Evolutionary conservation across 2,113 vertebrate species (phyloP), one percentile per base, ranked within the genome.

Genomic region (Chroicocephalus ridibundus): DNA sequence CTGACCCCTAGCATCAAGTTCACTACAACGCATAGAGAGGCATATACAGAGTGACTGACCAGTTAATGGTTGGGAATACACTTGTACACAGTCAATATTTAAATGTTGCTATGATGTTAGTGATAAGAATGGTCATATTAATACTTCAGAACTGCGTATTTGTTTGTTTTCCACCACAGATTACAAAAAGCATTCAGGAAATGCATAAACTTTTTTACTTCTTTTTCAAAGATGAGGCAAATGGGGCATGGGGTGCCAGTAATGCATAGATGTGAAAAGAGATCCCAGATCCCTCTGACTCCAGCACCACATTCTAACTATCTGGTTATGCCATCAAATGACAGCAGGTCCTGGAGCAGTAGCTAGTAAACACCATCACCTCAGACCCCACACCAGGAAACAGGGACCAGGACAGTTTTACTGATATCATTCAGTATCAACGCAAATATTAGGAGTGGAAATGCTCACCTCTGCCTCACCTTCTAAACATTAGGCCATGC

Each of bases 341-440:
- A 77, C 34, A 69, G 27, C 26, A 77, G 7, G 5, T 76, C 44
- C 44, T 36, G 29, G 9, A 83, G 18, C 9, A 75, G 54, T 29
- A 46, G 42, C 60, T 36, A 61, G 31, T 42, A 61, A 38, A 57
- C 19, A 34, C 8, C 7, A 15, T 36, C 15, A 32, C 5, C 13
- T 26, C 46, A 86, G 64, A 68, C 55, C 2, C 20, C 68, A 36
- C 10, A 19, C 5, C 0, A 0, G 13, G 60, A 75, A 93, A 66
- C 3, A 51, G 26, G 75, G 12, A 40, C n/a, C 7, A 0, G 0
- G 10, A 19, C 9, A 44, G 12, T 27, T 94, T 66, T 84, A n/a
- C 15, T 71, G 34, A 11, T 32, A 51, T 42, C 24, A n/a, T 10
- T 76, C 27, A 42, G 15, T 40, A 64, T 38, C 31, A 82, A 52